Conservation (phyloP, 2,888 invertebrate species). For the Camponotus fellah region DNA sequence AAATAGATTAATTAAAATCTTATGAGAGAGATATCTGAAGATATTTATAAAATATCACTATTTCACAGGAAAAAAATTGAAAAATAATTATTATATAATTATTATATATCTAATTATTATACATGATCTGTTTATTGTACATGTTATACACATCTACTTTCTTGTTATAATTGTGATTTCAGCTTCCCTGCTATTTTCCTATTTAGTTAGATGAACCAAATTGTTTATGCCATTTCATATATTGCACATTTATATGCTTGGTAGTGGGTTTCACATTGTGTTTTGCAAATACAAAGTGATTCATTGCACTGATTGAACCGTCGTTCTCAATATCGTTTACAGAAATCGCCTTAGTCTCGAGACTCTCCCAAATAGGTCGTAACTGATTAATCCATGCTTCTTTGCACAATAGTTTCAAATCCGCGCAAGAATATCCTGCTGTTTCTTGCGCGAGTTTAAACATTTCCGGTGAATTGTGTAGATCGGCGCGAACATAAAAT, state of each 20-base stretch:
- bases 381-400: slow-evolving; percentile 95
- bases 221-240: slow-evolving; percentile 89
- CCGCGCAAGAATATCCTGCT: slow-evolving; percentile 95
- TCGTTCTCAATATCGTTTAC: slow-evolving; percentile 64
- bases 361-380: slow-evolving; percentile 88
- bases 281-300: slow-evolving; percentile 87
- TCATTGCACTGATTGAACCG: slow-evolving; percentile 77
- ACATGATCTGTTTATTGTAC: not conserved
- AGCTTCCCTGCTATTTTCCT: not conserved
- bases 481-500: slow-evolving; percentile 86
- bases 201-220: slow-evolving; percentile 81
- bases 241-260: slow-evolving; percentile 87
- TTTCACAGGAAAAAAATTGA: not conserved
- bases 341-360: slow-evolving; percentile 82
- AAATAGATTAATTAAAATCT: not conserved
- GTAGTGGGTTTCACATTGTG: slow-evolving; percentile 88
- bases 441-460: slow-evolving; percentile 87
- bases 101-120: not conserved
- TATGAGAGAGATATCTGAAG: not conserved
- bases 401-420: slow-evolving; percentile 94
- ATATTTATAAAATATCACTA: not conserved
- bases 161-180: not conserved
- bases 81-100: no score
- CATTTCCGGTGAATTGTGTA: slow-evolving; percentile 86
- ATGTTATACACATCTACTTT: not conserved